phyloP scores from a whole-genome alignment of 2,888 invertebrate genomes.

The Phortica magna region DNA sequence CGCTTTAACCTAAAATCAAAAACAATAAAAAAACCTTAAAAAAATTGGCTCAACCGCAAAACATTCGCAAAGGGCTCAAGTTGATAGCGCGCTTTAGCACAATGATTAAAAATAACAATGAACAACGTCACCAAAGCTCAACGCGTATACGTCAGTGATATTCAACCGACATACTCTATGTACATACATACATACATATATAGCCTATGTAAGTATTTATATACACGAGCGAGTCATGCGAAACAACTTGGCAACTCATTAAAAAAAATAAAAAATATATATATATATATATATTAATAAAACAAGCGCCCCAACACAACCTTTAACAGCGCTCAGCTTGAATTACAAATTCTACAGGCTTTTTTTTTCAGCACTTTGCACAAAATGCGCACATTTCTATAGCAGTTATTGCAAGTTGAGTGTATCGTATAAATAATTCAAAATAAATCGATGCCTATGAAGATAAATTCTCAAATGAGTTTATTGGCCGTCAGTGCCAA shows the following conservation, averaged over 20 bases:
- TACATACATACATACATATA: too few species aligned
- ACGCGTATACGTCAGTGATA: constrained; percentile 17
- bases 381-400: constrained; percentile 3
- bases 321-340: too few species aligned
- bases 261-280: too few species aligned
- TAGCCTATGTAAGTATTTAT: too few species aligned
- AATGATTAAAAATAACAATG: background rate
- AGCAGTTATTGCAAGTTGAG: background rate
- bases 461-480: constrained; percentile 11
- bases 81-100: too few species aligned
- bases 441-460: background rate
- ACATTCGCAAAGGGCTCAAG: background rate
- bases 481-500: constrained; percentile 27
- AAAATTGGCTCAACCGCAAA: background rate
- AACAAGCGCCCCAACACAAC: too few species aligned
- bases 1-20: background rate
- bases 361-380: background rate
- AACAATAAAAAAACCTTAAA: background rate
- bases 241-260: too few species aligned
- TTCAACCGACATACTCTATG: background rate
- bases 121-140: constrained; percentile 13
- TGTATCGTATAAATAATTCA: background rate
- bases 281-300: too few species aligned
- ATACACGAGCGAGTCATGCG: too few species aligned
- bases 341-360: too few species aligned